A percentile compares a stretch with the other conserved stretches of the same genome.
phyloP scores from a whole-genome alignment of 37 sponge, comb jelly and placozoan species.

The Bolinopsis microptera region DNA sequence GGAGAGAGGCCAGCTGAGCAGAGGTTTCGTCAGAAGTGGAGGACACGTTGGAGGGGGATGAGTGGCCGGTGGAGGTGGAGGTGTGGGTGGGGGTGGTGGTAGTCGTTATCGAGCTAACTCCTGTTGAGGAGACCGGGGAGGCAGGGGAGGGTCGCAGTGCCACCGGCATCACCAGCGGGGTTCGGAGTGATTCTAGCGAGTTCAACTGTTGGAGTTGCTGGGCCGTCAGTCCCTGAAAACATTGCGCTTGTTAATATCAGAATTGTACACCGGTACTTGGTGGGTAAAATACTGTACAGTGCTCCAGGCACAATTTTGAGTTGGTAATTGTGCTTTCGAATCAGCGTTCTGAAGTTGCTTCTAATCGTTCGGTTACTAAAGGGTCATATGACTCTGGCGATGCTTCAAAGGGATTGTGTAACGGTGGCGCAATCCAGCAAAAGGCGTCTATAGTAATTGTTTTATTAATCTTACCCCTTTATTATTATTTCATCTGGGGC shows the following conservation, averaged over 20 bases:
- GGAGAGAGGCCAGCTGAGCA: conserved; percentile 15
- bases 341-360: not conserved
- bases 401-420: conserved; percentile 3
- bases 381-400: not conserved
- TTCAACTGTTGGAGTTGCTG: conserved; percentile 52
- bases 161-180: conserved; percentile 61
- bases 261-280: not conserved
- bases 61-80: not conserved
- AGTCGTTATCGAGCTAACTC: not conserved
- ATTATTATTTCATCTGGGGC: conserved; percentile 52
- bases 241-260: not conserved
- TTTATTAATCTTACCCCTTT: conserved; percentile 48
- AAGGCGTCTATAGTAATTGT: conserved; percentile 60
- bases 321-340: not conserved
- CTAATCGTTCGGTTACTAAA: not conserved
- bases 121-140: conserved; percentile 22
- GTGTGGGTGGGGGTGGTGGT: not conserved
- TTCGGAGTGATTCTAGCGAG: not conserved
- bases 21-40: not conserved
- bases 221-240: conserved; percentile 37
- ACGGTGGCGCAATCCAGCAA: conserved; percentile 27
- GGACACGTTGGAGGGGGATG: not conserved
- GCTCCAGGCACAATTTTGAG: not conserved
- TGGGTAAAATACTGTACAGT: too few relatives aligned
- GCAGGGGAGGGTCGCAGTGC: conserved; percentile 53